Evolutionary conservation across 2,113 vertebrate genomes (phyloP).

Genomic region (Percina caprodes): DNA sequence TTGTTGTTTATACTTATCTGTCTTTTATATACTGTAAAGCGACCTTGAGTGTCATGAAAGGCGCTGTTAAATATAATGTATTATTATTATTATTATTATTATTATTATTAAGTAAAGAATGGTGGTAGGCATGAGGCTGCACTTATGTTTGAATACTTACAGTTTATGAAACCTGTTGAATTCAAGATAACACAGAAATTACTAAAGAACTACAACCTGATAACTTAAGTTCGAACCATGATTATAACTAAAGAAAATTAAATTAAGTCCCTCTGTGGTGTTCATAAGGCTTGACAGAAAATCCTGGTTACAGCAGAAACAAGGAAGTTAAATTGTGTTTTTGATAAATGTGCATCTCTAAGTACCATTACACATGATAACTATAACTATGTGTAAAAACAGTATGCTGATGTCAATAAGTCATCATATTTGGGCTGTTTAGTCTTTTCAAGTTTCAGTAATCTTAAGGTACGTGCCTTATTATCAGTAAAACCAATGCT

Average conservation of each 20-base stretch:
- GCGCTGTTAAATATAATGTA: too few relatives aligned
- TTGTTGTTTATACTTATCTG: too few relatives aligned
- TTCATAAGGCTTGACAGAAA: background rate
- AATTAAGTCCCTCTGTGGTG: background rate
- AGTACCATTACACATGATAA: background rate
- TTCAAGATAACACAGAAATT: background rate
- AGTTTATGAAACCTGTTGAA: background rate
- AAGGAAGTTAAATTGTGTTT: background rate
- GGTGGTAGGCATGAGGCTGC: too few relatives aligned
- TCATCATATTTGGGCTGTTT: background rate
- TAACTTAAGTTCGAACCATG: background rate
- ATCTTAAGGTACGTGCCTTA: background rate
- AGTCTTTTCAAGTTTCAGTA: background rate
- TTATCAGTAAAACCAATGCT: slow-evolving; percentile 5
- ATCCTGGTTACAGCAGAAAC: background rate
- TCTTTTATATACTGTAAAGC: too few relatives aligned
- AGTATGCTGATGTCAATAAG: background rate
- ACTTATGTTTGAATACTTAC: background rate
- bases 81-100: too few relatives aligned
- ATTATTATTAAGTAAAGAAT: background rate
- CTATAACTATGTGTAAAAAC: background rate
- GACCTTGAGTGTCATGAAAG: too few relatives aligned
- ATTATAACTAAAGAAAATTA: background rate
- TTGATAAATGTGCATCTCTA: background rate
- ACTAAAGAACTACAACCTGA: too few relatives aligned